Base-by-base conservation (phyloP, 2,797 vertebrate species). In the Sciurus carolinensis region DNA sequence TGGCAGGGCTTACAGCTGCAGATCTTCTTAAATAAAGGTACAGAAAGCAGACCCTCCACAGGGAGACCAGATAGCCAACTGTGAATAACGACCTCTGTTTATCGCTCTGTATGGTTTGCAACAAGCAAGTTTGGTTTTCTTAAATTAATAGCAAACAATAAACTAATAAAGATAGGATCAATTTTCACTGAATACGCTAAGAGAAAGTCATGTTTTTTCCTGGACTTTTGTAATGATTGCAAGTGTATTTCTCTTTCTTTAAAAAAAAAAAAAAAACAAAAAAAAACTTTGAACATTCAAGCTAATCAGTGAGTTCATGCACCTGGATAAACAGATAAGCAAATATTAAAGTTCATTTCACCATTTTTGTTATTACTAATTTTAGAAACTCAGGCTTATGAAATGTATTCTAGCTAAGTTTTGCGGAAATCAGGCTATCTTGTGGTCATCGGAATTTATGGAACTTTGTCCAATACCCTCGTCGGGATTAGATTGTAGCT, bases 401-500 rank as follows among this genome's bases (percentile, higher is more conserved):
- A 95, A 95, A 96, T 77, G 30, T 86, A 86, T 95, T 80, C 54
- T 75, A 73, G 36, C 42, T 2, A n/a, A 75, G 66, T 62, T 75
- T 97, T 95, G 96, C 90, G 90, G 92, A 97, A 96, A 96, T 95
- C 94, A 91, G 94, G 72, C 90, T 97, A 97, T 97, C 94, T 95
- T 36, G 84, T 96, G 94, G 90, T 96, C 96, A 97, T 97, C 94
- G 30, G 94, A 97, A 95, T 96, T 96, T 97, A 92, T 96, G 88
- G 87, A 97, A 95, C 81, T 93, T 94, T 97, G 94, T 93, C 93
- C 87, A 77, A 92, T 93, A 97, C 73, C 66, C 66, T 93, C 96
- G 92, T 84, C 84, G 92, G 96, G 96, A 97, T 98, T 97, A 97
- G 93, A 97, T 97, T 98, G 97, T 97, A 92, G 90, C 75, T 87